Base-by-base conservation (phyloP, 2,113 vertebrate species). In the Tapirus terrestris region DNA sequence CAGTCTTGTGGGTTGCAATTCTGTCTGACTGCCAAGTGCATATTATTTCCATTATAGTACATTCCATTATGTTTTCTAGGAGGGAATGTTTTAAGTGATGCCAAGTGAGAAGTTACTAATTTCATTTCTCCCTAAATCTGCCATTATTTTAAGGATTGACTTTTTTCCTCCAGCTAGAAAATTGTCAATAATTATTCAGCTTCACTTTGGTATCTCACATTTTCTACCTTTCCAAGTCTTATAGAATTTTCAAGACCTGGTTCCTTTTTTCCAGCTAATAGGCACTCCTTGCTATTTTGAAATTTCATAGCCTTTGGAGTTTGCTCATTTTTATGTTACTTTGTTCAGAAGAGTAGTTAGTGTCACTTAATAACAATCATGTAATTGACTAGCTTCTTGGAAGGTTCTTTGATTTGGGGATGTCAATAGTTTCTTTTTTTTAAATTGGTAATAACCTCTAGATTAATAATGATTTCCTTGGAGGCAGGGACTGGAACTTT, bases 101-200 rank as follows among this genome's bases (percentile, higher is more conserved):
- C 45, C 83, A 90, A 94, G 23, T n/a, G 33, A 83, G 33, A 82
- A 76, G 76, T 92, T 76, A 81, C 72, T 70, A 84, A 86, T 90
- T 96, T 60, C 1, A 39, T 72, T 86, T 91, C 53, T 93, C 70
- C 11, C 33, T 18, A 7, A 92, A 63, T 56, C 43, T 85, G 21
- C 60, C 36, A 85, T 91, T 67, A 79, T 56, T 80, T 85, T 89
- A 61, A 80, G 6, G 29, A 79, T 45, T 51, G 56, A 5, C 36
- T 79, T 81, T 63, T 45, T 53, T 20, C 43, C 29, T 91, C 23
- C 17, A 83, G 48, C 31, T 77, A 96, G 68, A 25, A 72, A 86
- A 36, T 45, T 68, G 13, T 61, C 29, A 33, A 48, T 79, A 53
- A 70, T 75, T 93, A 6, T 72, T 93, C 58, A 48, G 31, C 14